Evolutionary conservation across 2,888 invertebrate genomes (phyloP), one percentile per base, ranked within the genome.

Genomic region (Heliconius ethilla): DNA sequence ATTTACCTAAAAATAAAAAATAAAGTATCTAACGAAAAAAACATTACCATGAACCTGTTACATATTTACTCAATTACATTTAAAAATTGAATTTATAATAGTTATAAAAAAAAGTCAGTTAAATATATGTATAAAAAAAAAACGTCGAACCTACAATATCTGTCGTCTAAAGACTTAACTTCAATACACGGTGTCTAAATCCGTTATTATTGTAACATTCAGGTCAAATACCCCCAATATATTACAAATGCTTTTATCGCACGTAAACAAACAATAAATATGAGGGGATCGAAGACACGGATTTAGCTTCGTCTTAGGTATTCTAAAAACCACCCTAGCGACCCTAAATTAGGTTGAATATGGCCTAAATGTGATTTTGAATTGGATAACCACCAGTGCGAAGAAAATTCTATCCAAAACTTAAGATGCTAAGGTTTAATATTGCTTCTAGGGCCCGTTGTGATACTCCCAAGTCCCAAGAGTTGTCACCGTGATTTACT

Each of bases 401-500:
- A 75, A 70, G 22, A 45, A 81, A 81, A 81, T 67, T 75, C 45
- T 40, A 67, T 80, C 81, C 79, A 83, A 80, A 72, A 9, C 3
- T 37, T 45, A 33, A 62, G 37, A 51, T 11, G 65, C 77, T 84
- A 81, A 70, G 81, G 75, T 75, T 73, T 69, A 81, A 78, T 80
- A 80, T 85, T 62, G 76, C 62, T 69, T 77, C 65, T 15, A 65
- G 22, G 45, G 81, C 77, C 83, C 82, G 83, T 85, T 85, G 85
- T 82, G 81, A 84, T 78, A 81, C 82, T 79, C 77, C 80, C 78
- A 81, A 78, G 83, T 79, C 79, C 80, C 78, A 81, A 78, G 83
- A 82, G 86, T 84, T 86, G 87, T 85, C 86, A 82, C 78, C 82
- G 82, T 86, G 87, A 88, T 88, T 87, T 87, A 88, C 83, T 84